A percentile compares a stretch with the other conserved stretches of the same genome.
Conservation (phyloP, 1,140 invertebrate species). For the Psix sp. region DNA sequence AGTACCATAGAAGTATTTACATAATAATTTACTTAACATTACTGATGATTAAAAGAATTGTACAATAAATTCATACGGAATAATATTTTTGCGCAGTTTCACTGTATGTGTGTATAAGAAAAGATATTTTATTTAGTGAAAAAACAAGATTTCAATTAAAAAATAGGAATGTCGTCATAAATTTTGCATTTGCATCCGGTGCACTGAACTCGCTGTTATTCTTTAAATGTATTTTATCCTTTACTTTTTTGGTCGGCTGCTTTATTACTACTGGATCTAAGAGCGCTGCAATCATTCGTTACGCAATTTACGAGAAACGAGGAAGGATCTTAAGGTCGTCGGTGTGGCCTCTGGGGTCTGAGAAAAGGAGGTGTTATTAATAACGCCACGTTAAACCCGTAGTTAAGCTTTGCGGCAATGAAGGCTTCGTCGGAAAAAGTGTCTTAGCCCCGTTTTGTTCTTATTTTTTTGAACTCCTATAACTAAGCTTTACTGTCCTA, state of each 20-base stretch:
- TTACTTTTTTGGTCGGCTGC: slow-evolving; percentile 29
- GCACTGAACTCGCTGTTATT: slow-evolving; percentile 21
- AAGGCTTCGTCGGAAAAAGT: slow-evolving; percentile 48
- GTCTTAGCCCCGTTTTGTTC: slow-evolving; percentile 19
- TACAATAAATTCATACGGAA: too few relatives aligned
- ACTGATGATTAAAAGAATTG: too few relatives aligned
- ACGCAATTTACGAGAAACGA: slow-evolving; percentile 64
- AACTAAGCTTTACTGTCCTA: too few relatives aligned
- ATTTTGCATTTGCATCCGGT: slow-evolving; percentile 6
- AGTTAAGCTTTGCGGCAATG: slow-evolving; percentile 62
- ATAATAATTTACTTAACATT: too few relatives aligned
- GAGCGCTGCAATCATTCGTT: slow-evolving; percentile 54
- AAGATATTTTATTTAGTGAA: too few relatives aligned
- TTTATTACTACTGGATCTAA: slow-evolving; percentile 37
- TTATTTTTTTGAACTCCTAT: slow-evolving; percentile 6
- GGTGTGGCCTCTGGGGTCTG: slow-evolving; percentile 60
- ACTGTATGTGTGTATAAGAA: too few relatives aligned
- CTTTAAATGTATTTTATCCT: slow-evolving; percentile 48
- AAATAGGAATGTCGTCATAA: too few relatives aligned
- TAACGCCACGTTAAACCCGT: slow-evolving; percentile 69
- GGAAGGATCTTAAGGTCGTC: slow-evolving; percentile 54
- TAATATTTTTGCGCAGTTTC: too few relatives aligned
- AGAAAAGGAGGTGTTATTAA: slow-evolving; percentile 66
- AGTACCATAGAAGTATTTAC: too few relatives aligned
- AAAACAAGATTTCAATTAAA: too few relatives aligned